These are phyloP conservation scores for Trichopoda pennipes DNA, from an alignment of 2,888 invertebrate genomes.

Conservation along the genomic window DNA sequence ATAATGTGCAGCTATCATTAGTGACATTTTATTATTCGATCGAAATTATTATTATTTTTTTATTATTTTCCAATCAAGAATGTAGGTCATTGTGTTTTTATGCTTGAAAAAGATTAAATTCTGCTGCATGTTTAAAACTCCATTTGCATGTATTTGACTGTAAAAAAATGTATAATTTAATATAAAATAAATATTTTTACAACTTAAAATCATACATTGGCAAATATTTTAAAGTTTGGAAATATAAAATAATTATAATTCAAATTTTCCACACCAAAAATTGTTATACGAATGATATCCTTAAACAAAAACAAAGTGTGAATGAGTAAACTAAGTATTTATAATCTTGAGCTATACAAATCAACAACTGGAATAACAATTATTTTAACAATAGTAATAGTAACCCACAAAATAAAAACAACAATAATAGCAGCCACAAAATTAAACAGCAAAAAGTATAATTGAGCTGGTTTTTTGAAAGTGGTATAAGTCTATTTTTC, in stretches of 20 bases:
- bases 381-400: conserved; percentile 12
- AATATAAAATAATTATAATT: conserved; percentile 1
- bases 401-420: background rate
- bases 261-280: background rate
- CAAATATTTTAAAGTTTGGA: background rate
- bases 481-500: too few species aligned
- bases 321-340: conserved; percentile 34
- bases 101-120: background rate
- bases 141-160: background rate
- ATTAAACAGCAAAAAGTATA: conserved; percentile 41
- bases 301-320: conserved; percentile 22
- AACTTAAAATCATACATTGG: background rate
- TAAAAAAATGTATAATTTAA: conserved; percentile 32
- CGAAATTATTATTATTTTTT: conserved; percentile 19
- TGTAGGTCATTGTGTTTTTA: conserved; percentile 40
- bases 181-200: conserved; percentile 24
- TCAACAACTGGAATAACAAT: conserved; percentile 15
- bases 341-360: conserved; percentile 44
- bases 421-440: conserved; percentile 42
- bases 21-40: conserved; percentile 37
- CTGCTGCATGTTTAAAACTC: background rate
- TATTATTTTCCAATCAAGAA: conserved; percentile 17
- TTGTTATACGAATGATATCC: conserved; percentile 13
- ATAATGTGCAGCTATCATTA: conserved; percentile 16
- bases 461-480: too few species aligned